phyloP scores from a whole-genome alignment of 2,797 vertebrate genomes.

The Lutra lutra region DNA sequence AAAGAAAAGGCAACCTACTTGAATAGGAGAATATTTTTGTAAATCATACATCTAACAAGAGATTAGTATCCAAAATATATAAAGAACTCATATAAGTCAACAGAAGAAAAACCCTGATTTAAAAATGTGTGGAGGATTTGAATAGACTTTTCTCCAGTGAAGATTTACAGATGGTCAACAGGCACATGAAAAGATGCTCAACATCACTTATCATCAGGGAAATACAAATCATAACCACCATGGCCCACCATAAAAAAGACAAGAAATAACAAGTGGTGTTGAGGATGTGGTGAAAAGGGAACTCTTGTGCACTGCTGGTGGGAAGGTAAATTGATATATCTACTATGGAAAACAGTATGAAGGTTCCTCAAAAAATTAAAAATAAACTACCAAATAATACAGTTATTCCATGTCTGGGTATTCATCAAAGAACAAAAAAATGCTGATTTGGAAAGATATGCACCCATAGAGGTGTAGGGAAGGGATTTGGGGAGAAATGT shows the following conservation, averaged over 20 bases:
- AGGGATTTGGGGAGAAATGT: no score
- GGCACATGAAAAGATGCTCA: no score
- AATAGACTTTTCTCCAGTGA: no score
- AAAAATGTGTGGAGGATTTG: no score
- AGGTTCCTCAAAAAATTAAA: background rate
- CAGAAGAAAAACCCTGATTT: no score
- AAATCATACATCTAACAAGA: no score
- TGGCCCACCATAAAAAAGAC: background rate
- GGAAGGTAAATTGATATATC: background rate
- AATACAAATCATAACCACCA: background rate
- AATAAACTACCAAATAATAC: background rate
- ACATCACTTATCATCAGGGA: background rate
- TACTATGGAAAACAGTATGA: background rate
- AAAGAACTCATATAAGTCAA: no score
- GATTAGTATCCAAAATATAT: no score
- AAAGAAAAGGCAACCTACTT: no score
- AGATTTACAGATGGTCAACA: no score
- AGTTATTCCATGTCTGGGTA: background rate
- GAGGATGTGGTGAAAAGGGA: background rate
- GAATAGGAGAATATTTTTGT: no score
- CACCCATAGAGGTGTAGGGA: no score
- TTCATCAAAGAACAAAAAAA: background rate
- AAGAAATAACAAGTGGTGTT: background rate
- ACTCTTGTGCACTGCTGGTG: background rate
- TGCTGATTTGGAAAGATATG: background rate